Conservation (phyloP, 2,113 vertebrate species). For the Amphilophus citrinellus region DNA sequence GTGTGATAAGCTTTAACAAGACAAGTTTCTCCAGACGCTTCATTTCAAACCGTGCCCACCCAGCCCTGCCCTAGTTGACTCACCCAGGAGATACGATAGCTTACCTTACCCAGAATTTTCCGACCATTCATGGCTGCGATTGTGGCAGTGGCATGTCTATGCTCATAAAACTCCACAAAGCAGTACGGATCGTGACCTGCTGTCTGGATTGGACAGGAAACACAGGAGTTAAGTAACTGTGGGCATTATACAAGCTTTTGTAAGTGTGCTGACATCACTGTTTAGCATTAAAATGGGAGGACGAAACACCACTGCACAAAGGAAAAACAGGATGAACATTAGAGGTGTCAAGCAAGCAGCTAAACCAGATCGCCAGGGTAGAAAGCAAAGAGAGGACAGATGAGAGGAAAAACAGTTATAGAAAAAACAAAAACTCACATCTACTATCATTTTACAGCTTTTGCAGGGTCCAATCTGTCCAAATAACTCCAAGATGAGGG, state of each 20-base stretch:
- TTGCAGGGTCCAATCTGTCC: slow-evolving; percentile 98
- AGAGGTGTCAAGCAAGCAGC: background rate
- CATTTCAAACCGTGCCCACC: slow-evolving; percentile 35
- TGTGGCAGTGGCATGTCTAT: slow-evolving; percentile 96
- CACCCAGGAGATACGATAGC: slow-evolving; percentile 84
- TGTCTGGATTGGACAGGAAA: slow-evolving; percentile 82
- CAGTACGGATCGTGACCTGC: slow-evolving; percentile 98
- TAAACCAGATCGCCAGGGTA: background rate
- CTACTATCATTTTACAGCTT: slow-evolving; percentile 99
- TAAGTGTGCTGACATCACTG: background rate
- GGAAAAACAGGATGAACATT: background rate
- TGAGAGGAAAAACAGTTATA: background rate
- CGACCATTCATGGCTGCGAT: slow-evolving; percentile 98
- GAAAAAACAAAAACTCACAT: slow-evolving; percentile 85
- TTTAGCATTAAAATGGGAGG: background rate
- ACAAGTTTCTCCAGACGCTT: slow-evolving; percentile 38
- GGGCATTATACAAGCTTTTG: background rate
- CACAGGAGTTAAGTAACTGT: slow-evolving; percentile 18
- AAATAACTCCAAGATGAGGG: slow-evolving; percentile 96
- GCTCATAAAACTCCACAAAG: slow-evolving; percentile 99
- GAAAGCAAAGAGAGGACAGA: background rate
- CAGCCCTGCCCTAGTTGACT: slow-evolving; percentile 68
- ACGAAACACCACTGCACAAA: background rate
- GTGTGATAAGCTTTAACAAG: slow-evolving; percentile 37
- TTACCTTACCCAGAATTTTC: slow-evolving; percentile 99